A percentile compares a stretch with the other conserved stretches of the same genome.
phyloP scores from a whole-genome alignment of 2,888 invertebrate species.

The Troglohyphantes excavatus region DNA sequence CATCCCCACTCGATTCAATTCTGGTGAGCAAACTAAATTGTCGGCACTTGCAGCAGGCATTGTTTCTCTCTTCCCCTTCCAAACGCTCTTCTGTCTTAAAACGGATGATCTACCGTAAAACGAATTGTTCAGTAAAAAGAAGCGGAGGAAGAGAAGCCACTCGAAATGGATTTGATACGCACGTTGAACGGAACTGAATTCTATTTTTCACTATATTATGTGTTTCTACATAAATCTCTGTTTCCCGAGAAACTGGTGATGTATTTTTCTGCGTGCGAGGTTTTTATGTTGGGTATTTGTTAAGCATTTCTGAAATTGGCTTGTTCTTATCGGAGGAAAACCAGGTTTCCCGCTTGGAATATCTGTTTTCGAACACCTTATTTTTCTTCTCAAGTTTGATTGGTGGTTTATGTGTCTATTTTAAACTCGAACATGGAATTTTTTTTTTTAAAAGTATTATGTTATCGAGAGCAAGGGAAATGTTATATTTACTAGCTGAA shows the following conservation, averaged over 20 bases:
- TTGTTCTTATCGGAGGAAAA: conserved; percentile 56
- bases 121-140: conserved; percentile 33
- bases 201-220: conserved; percentile 59
- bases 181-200: conserved; percentile 59
- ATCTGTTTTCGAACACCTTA: not conserved
- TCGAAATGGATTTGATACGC: conserved; percentile 38
- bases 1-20: conserved; percentile 53
- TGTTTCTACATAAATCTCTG: conserved; percentile 60
- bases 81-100: conserved; percentile 53
- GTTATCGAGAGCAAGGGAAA: too few relatives aligned
- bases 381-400: not conserved
- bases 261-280: conserved; percentile 52
- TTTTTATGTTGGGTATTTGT: conserved; percentile 60
- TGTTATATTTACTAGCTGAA: too few relatives aligned
- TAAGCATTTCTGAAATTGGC: conserved; percentile 33
- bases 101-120: conserved; percentile 65
- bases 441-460: too few relatives aligned
- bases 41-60: conserved; percentile 39
- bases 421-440: not conserved
- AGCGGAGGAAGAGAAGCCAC: conserved; percentile 12
- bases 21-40: conserved; percentile 63
- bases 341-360: conserved; percentile 41
- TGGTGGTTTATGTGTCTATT: not conserved
- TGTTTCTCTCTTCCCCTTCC: conserved; percentile 39
- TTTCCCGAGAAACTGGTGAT: conserved; percentile 36